Percentiles rank a stretch among this genome's conserved stretches.
Evolutionary conservation across 2,888 invertebrate genomes (phyloP).

Genomic region (Elgonia sp.): DNA sequence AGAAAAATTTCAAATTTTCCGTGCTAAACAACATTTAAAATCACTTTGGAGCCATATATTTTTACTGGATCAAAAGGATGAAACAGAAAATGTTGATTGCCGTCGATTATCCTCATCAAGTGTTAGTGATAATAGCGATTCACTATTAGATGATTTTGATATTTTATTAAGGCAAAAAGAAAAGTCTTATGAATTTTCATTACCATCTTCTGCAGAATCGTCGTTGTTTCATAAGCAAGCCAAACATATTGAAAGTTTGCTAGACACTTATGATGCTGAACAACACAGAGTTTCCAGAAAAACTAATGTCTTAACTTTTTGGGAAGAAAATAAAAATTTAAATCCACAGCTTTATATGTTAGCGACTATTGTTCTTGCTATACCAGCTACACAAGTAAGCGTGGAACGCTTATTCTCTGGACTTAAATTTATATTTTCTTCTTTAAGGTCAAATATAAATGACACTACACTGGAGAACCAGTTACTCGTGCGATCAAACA

Average conservation of each 20-base stretch:
- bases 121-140: too few species aligned
- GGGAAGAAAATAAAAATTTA: not conserved
- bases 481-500: conserved; percentile 3
- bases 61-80: not conserved
- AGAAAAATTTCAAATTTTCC: not conserved
- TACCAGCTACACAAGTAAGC: conserved; percentile 29
- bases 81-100: too few species aligned
- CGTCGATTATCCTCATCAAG: too few species aligned
- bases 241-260: not conserved
- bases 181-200: too few species aligned
- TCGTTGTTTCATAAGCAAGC: not conserved
- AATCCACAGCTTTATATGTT: conserved; percentile 22
- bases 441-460: conserved; percentile 10
- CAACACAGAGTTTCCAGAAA: conserved; percentile 1
- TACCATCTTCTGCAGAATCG: too few species aligned
- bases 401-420: conserved; percentile 26
- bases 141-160: conserved; percentile 32
- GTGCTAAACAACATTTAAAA: conserved; percentile 31
- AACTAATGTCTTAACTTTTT: not conserved
- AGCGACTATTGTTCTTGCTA: conserved; percentile 6
- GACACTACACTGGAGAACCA: not conserved
- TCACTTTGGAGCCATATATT: not conserved
- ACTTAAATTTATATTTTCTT: conserved; percentile 14
- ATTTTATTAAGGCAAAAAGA: not conserved
- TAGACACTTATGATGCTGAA: not conserved